phyloP scores from a whole-genome alignment of 2,888 invertebrate genomes.

The Pilophorus perplexus region DNA sequence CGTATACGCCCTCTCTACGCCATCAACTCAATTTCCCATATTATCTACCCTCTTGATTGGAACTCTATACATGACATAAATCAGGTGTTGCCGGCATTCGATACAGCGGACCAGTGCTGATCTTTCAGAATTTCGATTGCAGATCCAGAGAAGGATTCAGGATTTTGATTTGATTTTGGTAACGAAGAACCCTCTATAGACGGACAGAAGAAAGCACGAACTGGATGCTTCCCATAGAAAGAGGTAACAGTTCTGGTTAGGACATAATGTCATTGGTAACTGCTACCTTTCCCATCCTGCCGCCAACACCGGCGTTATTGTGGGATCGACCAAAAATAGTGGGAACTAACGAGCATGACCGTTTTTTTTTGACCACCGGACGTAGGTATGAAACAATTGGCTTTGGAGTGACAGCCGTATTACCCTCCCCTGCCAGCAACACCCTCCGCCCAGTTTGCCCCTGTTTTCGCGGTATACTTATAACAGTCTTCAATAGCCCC shows the following conservation, averaged over 20 bases:
- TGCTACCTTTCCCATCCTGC: no score
- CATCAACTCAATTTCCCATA: no score
- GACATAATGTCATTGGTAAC: background rate
- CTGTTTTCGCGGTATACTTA: slow-evolving; percentile 16
- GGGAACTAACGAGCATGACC: slow-evolving; percentile 36
- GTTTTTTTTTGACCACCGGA: slow-evolving; percentile 30
- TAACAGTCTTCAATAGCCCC: slow-evolving; percentile 25
- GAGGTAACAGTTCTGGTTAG: slow-evolving; percentile 1
- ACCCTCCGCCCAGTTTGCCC: background rate
- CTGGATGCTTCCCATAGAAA: slow-evolving; percentile 7
- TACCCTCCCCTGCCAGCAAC: background rate
- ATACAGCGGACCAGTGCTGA: no score
- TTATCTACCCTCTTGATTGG: no score
- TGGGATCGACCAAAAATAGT: slow-evolving; percentile 21
- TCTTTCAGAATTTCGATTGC: no score
- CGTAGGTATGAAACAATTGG: slow-evolving; percentile 27
- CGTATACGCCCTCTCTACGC: no score
- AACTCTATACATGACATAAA: no score
- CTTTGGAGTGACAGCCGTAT: slow-evolving; percentile 35
- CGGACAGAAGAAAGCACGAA: no score
- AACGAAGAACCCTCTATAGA: no score
- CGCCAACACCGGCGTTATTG: slow-evolving; percentile 10
- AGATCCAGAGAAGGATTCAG: no score
- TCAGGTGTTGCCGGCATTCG: no score
- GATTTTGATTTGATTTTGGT: no score